Conservation (phyloP, 2,113 vertebrate species). For the Triplophysa siluroides region DNA sequence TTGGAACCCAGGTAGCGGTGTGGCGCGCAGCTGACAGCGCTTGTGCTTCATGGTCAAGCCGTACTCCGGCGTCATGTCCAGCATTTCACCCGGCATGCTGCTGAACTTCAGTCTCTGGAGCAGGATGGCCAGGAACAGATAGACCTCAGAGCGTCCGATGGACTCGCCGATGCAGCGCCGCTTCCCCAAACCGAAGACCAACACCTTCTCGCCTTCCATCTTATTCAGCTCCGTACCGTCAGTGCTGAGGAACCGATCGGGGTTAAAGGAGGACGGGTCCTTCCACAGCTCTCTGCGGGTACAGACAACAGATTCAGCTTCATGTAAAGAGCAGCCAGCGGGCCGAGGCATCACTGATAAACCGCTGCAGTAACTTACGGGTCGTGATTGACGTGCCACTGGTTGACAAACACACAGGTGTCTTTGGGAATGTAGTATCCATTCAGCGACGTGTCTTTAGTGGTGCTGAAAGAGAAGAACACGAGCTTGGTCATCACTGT, state of each 20-base stretch:
- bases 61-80: slow-evolving; percentile 85
- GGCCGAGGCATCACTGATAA: neutral
- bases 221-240: slow-evolving; percentile 73
- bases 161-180: slow-evolving; percentile 86
- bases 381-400: slow-evolving; percentile 95
- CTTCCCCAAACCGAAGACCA: slow-evolving; percentile 85
- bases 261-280: slow-evolving; percentile 82
- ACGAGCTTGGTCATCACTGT: neutral
- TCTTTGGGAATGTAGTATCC: slow-evolving; percentile 90
- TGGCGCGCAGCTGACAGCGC: slow-evolving; percentile 75
- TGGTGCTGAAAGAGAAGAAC: slow-evolving; percentile 75
- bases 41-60: slow-evolving; percentile 90
- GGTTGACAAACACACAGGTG: slow-evolving; percentile 91
- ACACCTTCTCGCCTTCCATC: slow-evolving; percentile 78
- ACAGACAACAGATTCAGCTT: neutral
- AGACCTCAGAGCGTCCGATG: slow-evolving; percentile 85
- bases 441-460: slow-evolving; percentile 79
- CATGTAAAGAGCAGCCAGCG: neutral
- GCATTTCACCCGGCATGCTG: slow-evolving; percentile 59
- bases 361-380: slow-evolving; percentile 77
- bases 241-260: slow-evolving; percentile 80
- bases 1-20: slow-evolving; percentile 54
- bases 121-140: slow-evolving; percentile 85
- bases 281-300: slow-evolving; percentile 83
- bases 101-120: slow-evolving; percentile 84